Evolutionary conservation across 2,113 vertebrate genomes (phyloP), one percentile per base, ranked within the genome.

Genomic region (Corapipo altera): DNA sequence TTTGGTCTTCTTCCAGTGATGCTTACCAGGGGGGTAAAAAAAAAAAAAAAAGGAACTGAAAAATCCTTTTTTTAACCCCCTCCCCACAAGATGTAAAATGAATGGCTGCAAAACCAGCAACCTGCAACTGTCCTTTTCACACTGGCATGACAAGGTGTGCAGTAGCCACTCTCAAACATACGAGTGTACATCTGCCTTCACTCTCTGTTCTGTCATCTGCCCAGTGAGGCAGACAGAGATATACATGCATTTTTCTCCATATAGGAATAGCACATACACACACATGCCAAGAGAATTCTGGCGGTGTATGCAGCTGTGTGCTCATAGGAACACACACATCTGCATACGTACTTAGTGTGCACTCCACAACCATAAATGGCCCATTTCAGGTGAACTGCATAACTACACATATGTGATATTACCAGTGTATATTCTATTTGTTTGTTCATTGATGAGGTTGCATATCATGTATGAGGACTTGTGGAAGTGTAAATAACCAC

Each of bases 131-230:
- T 98, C 98, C 97, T 96, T 97, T 98, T 96, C 96, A 95, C 88
- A 74, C 95, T 98, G 97, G 96, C 98, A 99, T 99, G 98, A 98
- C 98, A 98, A 98, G 98, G 98, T 99, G 98, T 97, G 97, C 98
- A 98, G 96, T 96, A 87, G 92, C 95, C 96, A 88, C 84, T 90
- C 76, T 74, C 82, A 52, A 89, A 85, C 97, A 67, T 89, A 82
- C 23, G 70, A 96, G 96, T 93, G 96, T 96, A 94, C 91, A 84
- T 97, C 97, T 97, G 92, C 97, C 95, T 94, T 94, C 93, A 85
- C 91, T 95, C 95, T 94, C 88, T 70, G 43, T 19, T 55, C 73
- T 75, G 43, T 59, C 2, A 0, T 78, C 97, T 97, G 91, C 95
- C 93, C 94, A 27, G 39, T 30, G 85, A 93, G 96, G 96, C 95